These are phyloP conservation scores for Stegostoma tigrinum DNA, from an alignment of 2,113 vertebrate genomes.

Conservation along the genomic window DNA sequence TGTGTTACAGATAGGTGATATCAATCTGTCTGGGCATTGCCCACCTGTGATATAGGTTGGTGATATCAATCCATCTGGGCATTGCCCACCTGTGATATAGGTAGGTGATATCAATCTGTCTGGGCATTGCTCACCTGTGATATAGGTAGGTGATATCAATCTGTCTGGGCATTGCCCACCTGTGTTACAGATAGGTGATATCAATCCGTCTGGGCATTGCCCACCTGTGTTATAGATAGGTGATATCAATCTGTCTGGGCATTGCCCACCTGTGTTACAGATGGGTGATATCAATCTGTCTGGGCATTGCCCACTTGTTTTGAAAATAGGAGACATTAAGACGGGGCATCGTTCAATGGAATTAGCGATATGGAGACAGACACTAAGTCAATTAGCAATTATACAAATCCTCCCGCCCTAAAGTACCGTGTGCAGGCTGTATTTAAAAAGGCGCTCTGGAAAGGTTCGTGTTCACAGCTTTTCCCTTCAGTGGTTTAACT, in stretches of 20 bases:
- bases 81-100: too few relatives aligned
- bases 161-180: background rate
- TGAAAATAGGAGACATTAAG: too few relatives aligned
- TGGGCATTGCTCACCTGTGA: too few relatives aligned
- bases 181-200: background rate
- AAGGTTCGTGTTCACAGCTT: background rate
- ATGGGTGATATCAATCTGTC: background rate
- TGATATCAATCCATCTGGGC: too few relatives aligned
- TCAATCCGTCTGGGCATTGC: background rate
- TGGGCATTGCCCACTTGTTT: background rate
- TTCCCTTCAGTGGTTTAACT: background rate
- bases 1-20: too few relatives aligned
- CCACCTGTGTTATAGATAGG: background rate
- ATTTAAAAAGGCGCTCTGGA: background rate
- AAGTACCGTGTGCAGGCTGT: background rate
- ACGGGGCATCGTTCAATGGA: too few relatives aligned
- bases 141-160: background rate
- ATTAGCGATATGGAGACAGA: background rate
- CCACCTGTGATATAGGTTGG: too few relatives aligned
- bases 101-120: too few relatives aligned
- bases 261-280: background rate
- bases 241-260: background rate
- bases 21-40: too few relatives aligned
- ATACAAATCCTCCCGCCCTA: background rate
- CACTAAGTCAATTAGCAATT: too few relatives aligned